Base-by-base conservation (phyloP, 2,113 vertebrate genomes). In the Clinocottus analis region DNA sequence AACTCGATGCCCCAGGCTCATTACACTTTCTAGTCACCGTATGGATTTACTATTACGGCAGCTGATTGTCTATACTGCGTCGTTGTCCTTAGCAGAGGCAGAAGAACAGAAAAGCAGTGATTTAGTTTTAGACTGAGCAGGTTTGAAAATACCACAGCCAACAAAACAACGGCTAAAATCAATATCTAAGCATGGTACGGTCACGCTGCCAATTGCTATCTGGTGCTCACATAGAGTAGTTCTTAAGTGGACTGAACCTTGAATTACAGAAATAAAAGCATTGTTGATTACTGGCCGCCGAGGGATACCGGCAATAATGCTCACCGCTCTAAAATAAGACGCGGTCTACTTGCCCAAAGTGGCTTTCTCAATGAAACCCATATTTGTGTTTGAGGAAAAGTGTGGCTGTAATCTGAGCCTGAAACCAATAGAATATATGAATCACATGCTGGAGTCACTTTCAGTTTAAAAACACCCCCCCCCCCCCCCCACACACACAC, bases 161-260 rank as follows among this genome's bases (percentile, higher is more conserved):
- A 70, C 66, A 80, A 75, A 53, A 80, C 63, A 72, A 76, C 80
- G 69, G 76, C 90, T 45, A 69, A 89, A 89, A 91, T 90, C 86
- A 80, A 86, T 90, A 84, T 7, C 39, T 14, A 41, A 60, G 29
- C 78, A 47, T 31, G 45, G 53, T 33, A 47, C 13, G 19, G 70
- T 63, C 77, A 75, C 47, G 37, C 65, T 65, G 80, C 51, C 56
- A 77, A 85, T 62, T 80, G 69, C 51, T 53, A 64, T 81, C 55
- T 56, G 56, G 58, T 74, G 62, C 77, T 83, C 66, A 37, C 9
- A 39, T 39, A 1, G 53, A 76, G 59, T 70, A 79, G 43, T 31
- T 76, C 58, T 80, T 79, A 85, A 92, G 85, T 84, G 76, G 72
- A 84, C 81, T 35, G 72, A 88, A 87, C 60, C 61, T 77, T 31